phyloP scores from a whole-genome alignment of 2,888 invertebrate species.

The Nyleta sp. region DNA sequence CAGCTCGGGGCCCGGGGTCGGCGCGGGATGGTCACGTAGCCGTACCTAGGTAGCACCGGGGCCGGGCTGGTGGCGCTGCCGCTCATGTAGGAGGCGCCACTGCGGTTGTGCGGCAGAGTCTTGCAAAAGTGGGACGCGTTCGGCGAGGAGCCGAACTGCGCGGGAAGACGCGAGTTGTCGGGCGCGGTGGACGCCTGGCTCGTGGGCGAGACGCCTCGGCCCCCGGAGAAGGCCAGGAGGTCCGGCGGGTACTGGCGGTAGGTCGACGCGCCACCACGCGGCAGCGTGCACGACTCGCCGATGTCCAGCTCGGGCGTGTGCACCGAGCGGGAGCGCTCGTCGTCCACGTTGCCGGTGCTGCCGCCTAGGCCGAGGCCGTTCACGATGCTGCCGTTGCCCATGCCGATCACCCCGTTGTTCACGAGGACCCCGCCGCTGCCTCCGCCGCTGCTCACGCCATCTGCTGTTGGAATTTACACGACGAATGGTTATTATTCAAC shows the following conservation, averaged over 20 bases:
- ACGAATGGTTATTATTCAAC: too few relatives aligned
- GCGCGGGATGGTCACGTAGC: slow-evolving; percentile 94
- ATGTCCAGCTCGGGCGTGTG: slow-evolving; percentile 78
- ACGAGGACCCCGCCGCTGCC: slow-evolving; percentile 30
- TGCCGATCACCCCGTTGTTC: slow-evolving; percentile 17
- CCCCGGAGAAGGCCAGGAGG: slow-evolving; percentile 90
- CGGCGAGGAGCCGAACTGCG: slow-evolving; percentile 76
- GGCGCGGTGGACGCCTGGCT: slow-evolving; percentile 92
- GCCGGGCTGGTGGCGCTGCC: slow-evolving; percentile 82
- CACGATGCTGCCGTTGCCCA: slow-evolving; percentile 51
- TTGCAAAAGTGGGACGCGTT: slow-evolving; percentile 86
- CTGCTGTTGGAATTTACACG: slow-evolving; percentile 72
- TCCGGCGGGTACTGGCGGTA: slow-evolving; percentile 90
- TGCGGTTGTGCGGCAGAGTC: slow-evolving; percentile 90
- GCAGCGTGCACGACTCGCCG: slow-evolving; percentile 83
- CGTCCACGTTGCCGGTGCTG: slow-evolving; percentile 76
- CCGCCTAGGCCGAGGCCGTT: slow-evolving; percentile 82
- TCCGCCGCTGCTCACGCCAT: slow-evolving; percentile 83
- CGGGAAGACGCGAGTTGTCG: slow-evolving; percentile 86
- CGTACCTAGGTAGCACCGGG: slow-evolving; percentile 89
- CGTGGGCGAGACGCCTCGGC: slow-evolving; percentile 79
- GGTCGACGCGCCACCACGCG: slow-evolving; percentile 83
- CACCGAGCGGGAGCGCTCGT: slow-evolving; percentile 58
- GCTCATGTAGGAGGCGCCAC: slow-evolving; percentile 69
- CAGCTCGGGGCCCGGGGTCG: slow-evolving; percentile 92